Evolutionary conservation across 2,888 invertebrate species (phyloP), one percentile per base, ranked within the genome.

Genomic region (Eupithecia pulchellata): DNA sequence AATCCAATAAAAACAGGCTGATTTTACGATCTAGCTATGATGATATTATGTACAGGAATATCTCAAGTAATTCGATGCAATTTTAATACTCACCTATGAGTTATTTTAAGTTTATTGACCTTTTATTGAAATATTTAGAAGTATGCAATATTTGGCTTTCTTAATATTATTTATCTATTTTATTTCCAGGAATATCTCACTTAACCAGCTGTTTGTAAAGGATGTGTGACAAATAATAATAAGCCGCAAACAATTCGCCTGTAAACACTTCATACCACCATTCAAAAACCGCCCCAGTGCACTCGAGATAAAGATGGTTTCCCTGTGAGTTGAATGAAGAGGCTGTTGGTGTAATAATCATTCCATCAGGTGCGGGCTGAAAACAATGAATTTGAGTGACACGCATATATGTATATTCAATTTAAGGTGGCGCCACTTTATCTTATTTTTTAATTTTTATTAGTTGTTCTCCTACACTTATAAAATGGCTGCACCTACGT

Each of bases 221-320:
- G 6, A 4, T 64, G 34, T 60, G 17, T 64, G 39, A 63, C 69
- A 62, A 75, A 72, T 64, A 75, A 71, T 70, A n/a, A 30, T 29
- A 75, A 73, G 68, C 55, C 42, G 75, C 72, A 72, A 75, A 74
- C 71, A 72, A 71, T 75, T 75, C 69, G 62, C 60, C 61, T 57
- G 71, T 71, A 74, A 73, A 74, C 67, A 74, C 65, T 70, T 65
- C 32, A 36, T 52, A 55, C 32, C n/a, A 17, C 60, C 55, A 73
- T 63, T 66, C 55, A 30, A 74, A 71, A 64, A 55, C 30, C 57
- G 6, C 55, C 47, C 17, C 42, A 67, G 64, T 32, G 2, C 9
- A 13, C 11, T 30, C 2, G 14, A 20, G 60, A 57, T 73, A 69
- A 61, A 60, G 61, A 39, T 61, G 29, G 32, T 55, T 69, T 69